Conservation (phyloP, 2,888 invertebrate genomes). For the Rhaphigaster nebulosa region DNA sequence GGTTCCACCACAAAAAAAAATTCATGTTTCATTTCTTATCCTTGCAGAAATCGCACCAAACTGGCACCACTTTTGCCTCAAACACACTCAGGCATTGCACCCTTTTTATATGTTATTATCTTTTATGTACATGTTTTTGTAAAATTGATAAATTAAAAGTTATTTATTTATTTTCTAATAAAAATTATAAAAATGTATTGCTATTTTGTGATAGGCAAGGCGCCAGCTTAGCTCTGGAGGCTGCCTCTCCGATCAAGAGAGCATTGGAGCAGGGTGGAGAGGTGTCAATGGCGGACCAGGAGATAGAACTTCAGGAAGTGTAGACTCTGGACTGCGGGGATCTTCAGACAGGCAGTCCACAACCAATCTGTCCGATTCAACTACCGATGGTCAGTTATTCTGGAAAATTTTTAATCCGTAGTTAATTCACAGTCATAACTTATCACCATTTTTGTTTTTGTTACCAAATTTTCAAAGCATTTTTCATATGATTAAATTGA, state of each 20-base stretch:
- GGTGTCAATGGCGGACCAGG: slow-evolving; percentile 69
- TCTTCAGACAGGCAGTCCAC: slow-evolving; percentile 87
- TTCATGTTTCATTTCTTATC: neutral
- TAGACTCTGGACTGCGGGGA: slow-evolving; percentile 87
- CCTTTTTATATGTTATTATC: neutral
- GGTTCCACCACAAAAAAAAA: too few species aligned
- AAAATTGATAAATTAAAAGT: neutral
- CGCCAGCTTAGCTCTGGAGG: slow-evolving; percentile 82
- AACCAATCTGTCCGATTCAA: slow-evolving; percentile 84
- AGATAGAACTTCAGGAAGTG: slow-evolving; percentile 87
- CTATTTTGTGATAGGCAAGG: slow-evolving; percentile 72
- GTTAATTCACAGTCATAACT: slow-evolving; percentile 1
- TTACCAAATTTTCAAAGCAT: neutral
- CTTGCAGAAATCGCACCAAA: too few species aligned
- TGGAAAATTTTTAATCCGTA: slow-evolving; percentile 2
- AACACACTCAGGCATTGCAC: neutral
- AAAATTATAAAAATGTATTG: too few species aligned
- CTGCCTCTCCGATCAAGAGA: slow-evolving; percentile 88
- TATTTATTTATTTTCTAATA: neutral
- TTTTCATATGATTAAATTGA: neutral
- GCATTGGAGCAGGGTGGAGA: slow-evolving; percentile 75
- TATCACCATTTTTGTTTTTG: neutral
- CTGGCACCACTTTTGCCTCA: too few species aligned
- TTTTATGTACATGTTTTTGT: neutral
- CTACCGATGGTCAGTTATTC: slow-evolving; percentile 76